Percentiles rank a stretch among this genome's conserved stretches.
Evolutionary conservation across 2,113 vertebrate species (phyloP).

Genomic region (Campylomormyrus numenius): DNA sequence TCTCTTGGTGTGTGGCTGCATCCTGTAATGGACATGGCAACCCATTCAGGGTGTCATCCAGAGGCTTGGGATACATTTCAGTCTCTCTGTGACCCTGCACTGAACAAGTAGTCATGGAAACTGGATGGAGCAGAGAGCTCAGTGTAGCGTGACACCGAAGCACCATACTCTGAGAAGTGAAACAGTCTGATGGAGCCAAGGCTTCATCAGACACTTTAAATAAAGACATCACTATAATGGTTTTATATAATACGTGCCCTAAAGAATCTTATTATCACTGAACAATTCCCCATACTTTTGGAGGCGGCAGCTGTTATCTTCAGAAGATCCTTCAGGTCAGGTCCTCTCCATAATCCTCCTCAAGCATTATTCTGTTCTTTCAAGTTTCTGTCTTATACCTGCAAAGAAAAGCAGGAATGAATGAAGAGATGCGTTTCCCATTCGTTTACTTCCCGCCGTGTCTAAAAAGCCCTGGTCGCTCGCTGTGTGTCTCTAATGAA

Average conservation of each 20-base stretch:
- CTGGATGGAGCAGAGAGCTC: neutral
- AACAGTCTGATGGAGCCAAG: neutral
- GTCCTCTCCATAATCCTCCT: constrained; percentile 54
- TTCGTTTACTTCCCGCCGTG: neutral
- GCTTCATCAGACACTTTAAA: neutral
- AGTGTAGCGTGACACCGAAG: neutral
- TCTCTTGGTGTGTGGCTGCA: neutral
- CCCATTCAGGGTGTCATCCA: neutral
- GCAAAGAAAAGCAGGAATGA: constrained; percentile 3
- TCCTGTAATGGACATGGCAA: neutral
- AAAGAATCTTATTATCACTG: neutral
- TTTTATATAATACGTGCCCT: neutral
- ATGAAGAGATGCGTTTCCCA: neutral
- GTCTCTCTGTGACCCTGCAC: neutral
- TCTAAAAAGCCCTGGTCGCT: neutral
- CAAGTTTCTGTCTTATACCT: constrained; percentile 65
- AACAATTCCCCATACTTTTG: neutral
- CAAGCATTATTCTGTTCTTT: constrained; percentile 57
- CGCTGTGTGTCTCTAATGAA: neutral
- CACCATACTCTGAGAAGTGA: neutral
- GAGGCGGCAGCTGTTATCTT: neutral
- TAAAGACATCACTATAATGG: neutral
- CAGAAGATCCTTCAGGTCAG: constrained; percentile 47
- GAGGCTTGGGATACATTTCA: neutral
- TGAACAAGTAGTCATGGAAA: neutral